phyloP scores from a whole-genome alignment of 1,140 invertebrate species.

The Drosophila quadrilineata region DNA sequence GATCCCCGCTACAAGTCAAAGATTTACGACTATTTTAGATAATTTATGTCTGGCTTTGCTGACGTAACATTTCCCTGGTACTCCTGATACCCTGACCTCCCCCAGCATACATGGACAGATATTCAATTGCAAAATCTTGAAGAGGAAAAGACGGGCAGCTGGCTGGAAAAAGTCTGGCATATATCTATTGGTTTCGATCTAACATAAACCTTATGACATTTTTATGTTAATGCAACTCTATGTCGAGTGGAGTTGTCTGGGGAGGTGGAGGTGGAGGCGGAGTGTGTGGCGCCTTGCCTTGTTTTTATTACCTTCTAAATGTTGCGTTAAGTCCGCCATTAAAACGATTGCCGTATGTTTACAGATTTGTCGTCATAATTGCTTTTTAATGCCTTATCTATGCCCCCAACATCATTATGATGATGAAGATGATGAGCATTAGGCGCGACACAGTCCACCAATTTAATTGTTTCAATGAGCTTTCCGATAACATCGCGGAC shows the following conservation, averaged over 20 bases:
- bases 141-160: conserved; percentile 24
- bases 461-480: conserved; percentile 55
- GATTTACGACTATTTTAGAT: conserved; percentile 55
- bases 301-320: conserved; percentile 80
- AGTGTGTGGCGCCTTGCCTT: conserved; percentile 31
- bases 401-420: conserved; percentile 12
- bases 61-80: conserved; percentile 19
- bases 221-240: conserved; percentile 79
- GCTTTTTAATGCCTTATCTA: conserved; percentile 80
- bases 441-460: conserved; percentile 25
- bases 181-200: conserved; percentile 52
- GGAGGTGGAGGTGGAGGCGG: too few species aligned
- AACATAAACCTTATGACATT: conserved; percentile 76
- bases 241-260: conserved; percentile 12
- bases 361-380: conserved; percentile 81
- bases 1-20: conserved; percentile 38
- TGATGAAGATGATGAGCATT: conserved; percentile 31
- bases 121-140: conserved; percentile 62
- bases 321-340: conserved; percentile 79
- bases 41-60: conserved; percentile 54
- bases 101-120: neutral
- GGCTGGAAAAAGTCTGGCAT: conserved; percentile 3
- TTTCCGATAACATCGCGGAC: conserved; percentile 49
- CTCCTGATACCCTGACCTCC: conserved; percentile 15
- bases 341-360: conserved; percentile 76